phyloP scores from a whole-genome alignment of 2,797 vertebrate species.

The Rhadinocentrus ornatus region DNA sequence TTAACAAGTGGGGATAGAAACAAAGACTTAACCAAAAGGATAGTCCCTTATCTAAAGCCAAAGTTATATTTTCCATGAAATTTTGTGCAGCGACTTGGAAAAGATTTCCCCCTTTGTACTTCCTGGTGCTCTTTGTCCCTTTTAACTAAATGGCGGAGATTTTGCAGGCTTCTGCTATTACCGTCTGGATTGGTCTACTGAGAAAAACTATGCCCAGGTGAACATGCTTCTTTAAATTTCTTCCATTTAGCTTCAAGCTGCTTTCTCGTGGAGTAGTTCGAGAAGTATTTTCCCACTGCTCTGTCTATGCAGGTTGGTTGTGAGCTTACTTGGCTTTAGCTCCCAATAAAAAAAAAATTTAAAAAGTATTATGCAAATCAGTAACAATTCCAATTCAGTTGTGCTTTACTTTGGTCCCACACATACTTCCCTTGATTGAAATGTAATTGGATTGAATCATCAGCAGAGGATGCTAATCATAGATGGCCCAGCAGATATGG shows the following conservation, averaged over 20 bases:
- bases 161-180: constrained; percentile 49
- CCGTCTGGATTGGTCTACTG: constrained; percentile 38
- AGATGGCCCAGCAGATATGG: constrained; percentile 41
- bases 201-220: constrained; percentile 64
- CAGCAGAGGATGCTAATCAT: constrained; percentile 49
- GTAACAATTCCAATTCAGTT: constrained; percentile 42
- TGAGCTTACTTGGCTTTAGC: constrained; percentile 29
- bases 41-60: constrained; percentile 64
- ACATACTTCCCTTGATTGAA: constrained; percentile 57
- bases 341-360: constrained; percentile 36
- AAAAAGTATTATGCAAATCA: constrained; percentile 48
- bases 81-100: constrained; percentile 72
- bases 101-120: constrained; percentile 62
- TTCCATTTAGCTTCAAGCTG: constrained; percentile 35
- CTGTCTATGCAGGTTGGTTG: constrained; percentile 7
- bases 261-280: constrained; percentile 10
- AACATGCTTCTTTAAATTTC: constrained; percentile 39
- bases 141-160: constrained; percentile 56
- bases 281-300: constrained; percentile 16
- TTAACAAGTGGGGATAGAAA: constrained; percentile 72
- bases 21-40: constrained; percentile 65
- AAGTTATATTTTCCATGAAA: constrained; percentile 80
- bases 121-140: constrained; percentile 56
- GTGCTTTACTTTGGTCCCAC: constrained; percentile 8
- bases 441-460: constrained; percentile 65